Percentiles rank a stretch among this genome's conserved stretches.
Conservation (phyloP, 1,140 invertebrate genomes). For the Monomorium pharaonis region DNA sequence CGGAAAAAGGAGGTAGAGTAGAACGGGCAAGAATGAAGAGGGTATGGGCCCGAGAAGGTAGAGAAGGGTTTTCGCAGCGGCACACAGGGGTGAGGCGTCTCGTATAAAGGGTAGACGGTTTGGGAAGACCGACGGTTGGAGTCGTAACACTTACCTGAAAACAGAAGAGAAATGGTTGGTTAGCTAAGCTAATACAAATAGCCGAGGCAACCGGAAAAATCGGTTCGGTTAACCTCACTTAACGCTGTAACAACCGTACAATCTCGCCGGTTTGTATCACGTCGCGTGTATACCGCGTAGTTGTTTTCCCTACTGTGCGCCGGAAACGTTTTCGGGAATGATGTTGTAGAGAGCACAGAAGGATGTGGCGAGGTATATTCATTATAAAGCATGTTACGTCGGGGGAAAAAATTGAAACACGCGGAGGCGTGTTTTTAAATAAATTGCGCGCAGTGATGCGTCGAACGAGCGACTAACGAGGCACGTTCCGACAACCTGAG, state of each 20-base stretch:
- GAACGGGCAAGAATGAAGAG: constrained; percentile 44
- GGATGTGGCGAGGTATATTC: constrained; percentile 17
- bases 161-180: constrained; percentile 74
- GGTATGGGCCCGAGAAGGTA: neutral
- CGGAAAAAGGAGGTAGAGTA: constrained; percentile 63
- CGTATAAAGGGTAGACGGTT: neutral
- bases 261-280: constrained; percentile 14
- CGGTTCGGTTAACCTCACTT: constrained; percentile 44
- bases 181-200: constrained; percentile 75
- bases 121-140: constrained; percentile 19
- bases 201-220: constrained; percentile 47
- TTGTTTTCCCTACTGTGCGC: neutral
- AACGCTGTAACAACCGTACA: constrained; percentile 18
- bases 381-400: constrained; percentile 29
- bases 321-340: constrained; percentile 34
- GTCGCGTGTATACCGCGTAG: neutral
- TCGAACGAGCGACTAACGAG: constrained; percentile 39
- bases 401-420: constrained; percentile 33
- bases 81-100: constrained; percentile 31
- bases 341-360: neutral
- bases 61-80: constrained; percentile 38
- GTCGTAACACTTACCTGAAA: constrained; percentile 75
- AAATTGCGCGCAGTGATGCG: constrained; percentile 42
- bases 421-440: constrained; percentile 48
- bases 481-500: constrained; percentile 40